These are phyloP conservation scores for Eupleurogrammus muticus DNA, from an alignment of 2,797 vertebrate species.

Conservation along the genomic window DNA sequence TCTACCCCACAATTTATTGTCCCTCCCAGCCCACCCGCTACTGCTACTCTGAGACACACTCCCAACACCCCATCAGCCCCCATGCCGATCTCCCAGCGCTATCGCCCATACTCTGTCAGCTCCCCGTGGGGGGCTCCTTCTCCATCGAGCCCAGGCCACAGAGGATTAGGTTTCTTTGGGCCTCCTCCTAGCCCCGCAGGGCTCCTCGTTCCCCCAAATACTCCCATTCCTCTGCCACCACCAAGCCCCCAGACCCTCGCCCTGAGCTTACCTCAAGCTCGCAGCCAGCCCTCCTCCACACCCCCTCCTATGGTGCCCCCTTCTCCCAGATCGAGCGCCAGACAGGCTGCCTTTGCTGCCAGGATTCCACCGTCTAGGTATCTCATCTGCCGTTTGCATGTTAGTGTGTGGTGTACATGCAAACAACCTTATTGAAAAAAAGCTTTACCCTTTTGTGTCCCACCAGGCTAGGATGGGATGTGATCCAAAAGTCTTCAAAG, in stretches of 20 bases:
- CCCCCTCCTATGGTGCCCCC: constrained; percentile 78
- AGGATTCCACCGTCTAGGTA: constrained; percentile 94
- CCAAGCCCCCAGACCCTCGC: constrained; percentile 78
- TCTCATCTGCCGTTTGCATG: constrained; percentile 70
- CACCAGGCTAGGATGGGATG: neutral
- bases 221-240: constrained; percentile 71
- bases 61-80: constrained; percentile 80
- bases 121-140: constrained; percentile 82
- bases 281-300: constrained; percentile 71
- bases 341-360: constrained; percentile 84
- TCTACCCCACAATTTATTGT: constrained; percentile 75
- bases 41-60: constrained; percentile 60
- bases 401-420: constrained; percentile 53
- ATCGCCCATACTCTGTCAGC: constrained; percentile 90
- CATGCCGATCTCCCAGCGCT: constrained; percentile 88
- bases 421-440: constrained; percentile 53
- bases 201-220: constrained; percentile 72
- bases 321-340: constrained; percentile 83
- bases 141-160: constrained; percentile 75
- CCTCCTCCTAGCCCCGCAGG: constrained; percentile 67
- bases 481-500: neutral
- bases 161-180: constrained; percentile 62
- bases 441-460: constrained; percentile 31
- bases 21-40: constrained; percentile 77
- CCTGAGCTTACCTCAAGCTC: constrained; percentile 77